These are phyloP conservation scores for Tyria jacobaeae DNA, from an alignment of 2,888 invertebrate species.

Conservation along the genomic window DNA sequence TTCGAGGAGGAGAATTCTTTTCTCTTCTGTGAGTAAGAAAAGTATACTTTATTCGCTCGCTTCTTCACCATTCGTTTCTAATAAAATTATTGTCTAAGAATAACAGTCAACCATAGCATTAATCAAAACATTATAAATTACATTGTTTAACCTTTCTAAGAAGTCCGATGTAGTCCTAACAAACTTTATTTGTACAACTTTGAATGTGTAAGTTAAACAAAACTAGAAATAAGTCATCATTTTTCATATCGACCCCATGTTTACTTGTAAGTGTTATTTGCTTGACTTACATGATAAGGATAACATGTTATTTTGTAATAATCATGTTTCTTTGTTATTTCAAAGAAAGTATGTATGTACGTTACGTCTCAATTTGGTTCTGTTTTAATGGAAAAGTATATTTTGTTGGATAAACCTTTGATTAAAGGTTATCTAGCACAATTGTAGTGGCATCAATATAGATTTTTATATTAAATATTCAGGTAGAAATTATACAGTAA, in stretches of 20 bases:
- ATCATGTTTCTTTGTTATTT: constrained; percentile 10
- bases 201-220: constrained; percentile 1
- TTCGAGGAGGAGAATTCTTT: not conserved
- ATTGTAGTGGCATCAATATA: no score
- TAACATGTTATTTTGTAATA: constrained; percentile 15
- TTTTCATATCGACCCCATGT: constrained; percentile 3
- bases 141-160: not conserved
- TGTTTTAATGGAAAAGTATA: not conserved
- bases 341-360: not conserved
- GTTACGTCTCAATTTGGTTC: not conserved
- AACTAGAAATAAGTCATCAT: constrained; percentile 37
- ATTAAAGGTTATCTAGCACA: no score
- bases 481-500: no score
- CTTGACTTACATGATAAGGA: constrained; percentile 25
- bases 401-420: no score
- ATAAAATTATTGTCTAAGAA: not conserved
- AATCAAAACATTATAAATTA: constrained; percentile 2
- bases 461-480: no score
- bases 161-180: constrained; percentile 20
- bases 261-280: constrained; percentile 26
- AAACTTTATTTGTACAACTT: constrained; percentile 15
- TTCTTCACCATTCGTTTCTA: not conserved
- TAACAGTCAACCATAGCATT: not conserved
- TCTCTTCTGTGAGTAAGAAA: not conserved
- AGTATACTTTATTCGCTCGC: not conserved